Base-by-base conservation (phyloP, 2,888 invertebrate genomes). In the Oscheius sp. region DNA sequence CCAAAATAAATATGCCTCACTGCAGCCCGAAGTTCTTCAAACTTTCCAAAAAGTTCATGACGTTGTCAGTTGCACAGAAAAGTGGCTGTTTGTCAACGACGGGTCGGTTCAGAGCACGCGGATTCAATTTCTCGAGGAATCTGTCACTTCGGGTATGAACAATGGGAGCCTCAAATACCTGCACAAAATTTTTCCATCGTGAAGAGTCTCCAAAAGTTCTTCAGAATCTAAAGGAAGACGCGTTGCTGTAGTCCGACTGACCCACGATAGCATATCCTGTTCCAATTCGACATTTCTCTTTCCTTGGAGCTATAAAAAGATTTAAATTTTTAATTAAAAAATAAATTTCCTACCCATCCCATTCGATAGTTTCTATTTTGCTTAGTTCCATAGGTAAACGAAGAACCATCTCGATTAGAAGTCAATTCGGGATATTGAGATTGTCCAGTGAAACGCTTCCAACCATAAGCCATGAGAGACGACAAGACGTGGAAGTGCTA, bases 331-430 rank as follows among this genome's bases (percentile, higher is more conserved):
- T n/a, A 55, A 33, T 34, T 25, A 20, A 48, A 25, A 45, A 46
- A 29, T 4, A 25, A 27, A 27, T 6, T 17, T 66, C 67, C 17
- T 31, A 81, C 80, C 81, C 81, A 81, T 29, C 66, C 68, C 66
- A 81, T 74, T 29, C 81, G 34, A 46, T 72, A 81, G 42, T 58
- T 63, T 20, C 81, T 61, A 65, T 81, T 78, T 48, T 70, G 58
- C 63, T 80, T 81, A 61, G 73, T 72, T 23, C 81, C 81, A 69
- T 80, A 81, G 31, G 76, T 75, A 53, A 82, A 82, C 17, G 70
- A 65, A 23, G 78, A 74, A 17, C 74, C 65, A 23, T 73, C 68
- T 34, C 39, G 25, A 65, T 81, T 81, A 0, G 75, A 39, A 5
- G 75, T 70, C 27, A 81, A 65, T 33, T 74, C 75, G 0, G 81